Evolutionary conservation across 2,888 invertebrate genomes (phyloP).

Genomic region (Scrobipalpa atriplicella): DNA sequence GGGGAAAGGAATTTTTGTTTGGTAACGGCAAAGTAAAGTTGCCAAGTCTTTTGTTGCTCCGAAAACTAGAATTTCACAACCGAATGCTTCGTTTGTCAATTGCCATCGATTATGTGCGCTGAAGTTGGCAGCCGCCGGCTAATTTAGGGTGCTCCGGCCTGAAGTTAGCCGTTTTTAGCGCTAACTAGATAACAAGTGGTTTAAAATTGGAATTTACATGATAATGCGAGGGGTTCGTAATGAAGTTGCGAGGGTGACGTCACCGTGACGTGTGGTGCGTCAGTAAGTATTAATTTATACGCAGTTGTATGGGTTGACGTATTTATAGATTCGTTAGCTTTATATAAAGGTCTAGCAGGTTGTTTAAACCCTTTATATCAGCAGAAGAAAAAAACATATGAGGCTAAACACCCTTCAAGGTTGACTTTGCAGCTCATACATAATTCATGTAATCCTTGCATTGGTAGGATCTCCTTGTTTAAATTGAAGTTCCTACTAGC

Average conservation of each 20-base stretch:
- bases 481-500: too few species aligned
- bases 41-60: slow-evolving; percentile 59
- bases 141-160: slow-evolving; percentile 59
- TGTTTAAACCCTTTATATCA: not conserved
- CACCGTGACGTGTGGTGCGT: slow-evolving; percentile 25
- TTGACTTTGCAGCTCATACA: too few species aligned
- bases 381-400: too few species aligned
- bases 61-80: slow-evolving; percentile 81
- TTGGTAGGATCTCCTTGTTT: too few species aligned
- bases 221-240: slow-evolving; percentile 60
- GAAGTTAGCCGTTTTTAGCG: slow-evolving; percentile 76
- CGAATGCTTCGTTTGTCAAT: slow-evolving; percentile 82
- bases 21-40: slow-evolving; percentile 37
- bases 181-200: slow-evolving; percentile 83
- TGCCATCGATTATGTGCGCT: slow-evolving; percentile 77
- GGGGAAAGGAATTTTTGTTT: not conserved
- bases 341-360: not conserved
- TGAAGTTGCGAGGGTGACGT: slow-evolving; percentile 56
- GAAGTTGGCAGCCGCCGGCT: slow-evolving; percentile 74
- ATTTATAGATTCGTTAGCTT: slow-evolving; percentile 4
- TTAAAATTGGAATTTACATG: slow-evolving; percentile 82
- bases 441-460: too few species aligned
- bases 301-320: not conserved
- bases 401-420: too few species aligned
- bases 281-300: slow-evolving; percentile 17